A percentile compares a stretch with the other conserved stretches of the same genome.
phyloP scores from a whole-genome alignment of 2,113 vertebrate species.

The Colaptes auratus region DNA sequence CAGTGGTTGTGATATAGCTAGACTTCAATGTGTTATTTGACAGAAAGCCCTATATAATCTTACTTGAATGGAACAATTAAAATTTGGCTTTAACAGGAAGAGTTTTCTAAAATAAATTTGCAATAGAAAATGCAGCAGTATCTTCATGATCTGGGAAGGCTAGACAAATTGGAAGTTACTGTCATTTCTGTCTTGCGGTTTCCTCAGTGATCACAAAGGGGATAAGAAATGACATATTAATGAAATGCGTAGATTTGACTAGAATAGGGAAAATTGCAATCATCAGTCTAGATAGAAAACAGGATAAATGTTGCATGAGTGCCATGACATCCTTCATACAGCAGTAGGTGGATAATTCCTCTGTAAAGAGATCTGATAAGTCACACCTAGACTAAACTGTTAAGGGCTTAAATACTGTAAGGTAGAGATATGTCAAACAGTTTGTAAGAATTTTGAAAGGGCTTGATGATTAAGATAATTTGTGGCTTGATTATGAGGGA shows the following conservation, averaged over 20 bases:
- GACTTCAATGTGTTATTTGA: slow-evolving; percentile 54
- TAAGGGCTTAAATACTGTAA: slow-evolving; percentile 5
- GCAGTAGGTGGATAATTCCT: slow-evolving; percentile 41
- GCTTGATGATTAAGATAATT: background rate
- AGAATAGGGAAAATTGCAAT: slow-evolving; percentile 32
- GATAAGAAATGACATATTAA: slow-evolving; percentile 33
- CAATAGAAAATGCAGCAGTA: background rate
- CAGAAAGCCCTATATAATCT: slow-evolving; percentile 53
- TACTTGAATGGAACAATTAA: slow-evolving; percentile 65
- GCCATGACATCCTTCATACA: slow-evolving; percentile 24
- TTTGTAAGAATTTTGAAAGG: slow-evolving; percentile 9
- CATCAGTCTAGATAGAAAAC: slow-evolving; percentile 31
- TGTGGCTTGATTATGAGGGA: background rate
- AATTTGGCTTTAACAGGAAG: slow-evolving; percentile 35
- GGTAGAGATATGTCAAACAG: slow-evolving; percentile 12
- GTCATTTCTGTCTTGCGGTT: background rate
- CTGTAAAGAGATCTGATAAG: slow-evolving; percentile 16
- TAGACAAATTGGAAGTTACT: slow-evolving; percentile 32
- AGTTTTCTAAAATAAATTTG: slow-evolving; percentile 34
- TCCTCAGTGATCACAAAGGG: background rate
- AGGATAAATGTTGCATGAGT: slow-evolving; percentile 3
- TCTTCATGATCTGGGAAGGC: slow-evolving; percentile 18
- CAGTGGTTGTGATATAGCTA: slow-evolving; percentile 48
- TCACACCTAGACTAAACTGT: slow-evolving; percentile 7
- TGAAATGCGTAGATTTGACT: slow-evolving; percentile 36